Conservation (phyloP, 2,113 vertebrate species). For the Mirounga angustirostris region DNA sequence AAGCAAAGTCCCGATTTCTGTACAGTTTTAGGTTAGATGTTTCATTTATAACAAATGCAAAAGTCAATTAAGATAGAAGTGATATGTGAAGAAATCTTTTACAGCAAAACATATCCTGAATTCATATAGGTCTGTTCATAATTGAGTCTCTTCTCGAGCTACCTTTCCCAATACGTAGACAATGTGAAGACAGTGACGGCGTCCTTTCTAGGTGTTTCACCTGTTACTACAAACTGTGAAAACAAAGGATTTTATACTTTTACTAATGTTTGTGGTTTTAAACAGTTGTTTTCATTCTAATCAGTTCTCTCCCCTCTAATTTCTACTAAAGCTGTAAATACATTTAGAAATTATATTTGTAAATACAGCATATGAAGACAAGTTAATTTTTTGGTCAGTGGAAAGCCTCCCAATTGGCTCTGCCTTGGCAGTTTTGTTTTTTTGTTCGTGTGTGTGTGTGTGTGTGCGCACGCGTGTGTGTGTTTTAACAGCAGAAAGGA, state of each 20-base stretch:
- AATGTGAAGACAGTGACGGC: constrained; percentile 90
- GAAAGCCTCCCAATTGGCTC: constrained; percentile 81
- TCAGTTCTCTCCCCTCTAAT: constrained; percentile 82
- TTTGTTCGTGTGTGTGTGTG: background rate
- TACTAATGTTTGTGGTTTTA: constrained; percentile 86
- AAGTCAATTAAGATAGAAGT: constrained; percentile 82
- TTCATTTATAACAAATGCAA: constrained; percentile 88
- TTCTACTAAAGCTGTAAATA: constrained; percentile 89
- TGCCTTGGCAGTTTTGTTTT: constrained; percentile 64
- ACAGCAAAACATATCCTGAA: constrained; percentile 84
- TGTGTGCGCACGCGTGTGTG: background rate
- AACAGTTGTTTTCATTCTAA: constrained; percentile 82
- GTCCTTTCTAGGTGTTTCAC: constrained; percentile 85
- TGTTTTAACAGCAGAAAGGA: constrained; percentile 81
- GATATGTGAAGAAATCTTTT: constrained; percentile 86
- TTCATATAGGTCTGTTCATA: constrained; percentile 87
- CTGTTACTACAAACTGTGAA: constrained; percentile 91
- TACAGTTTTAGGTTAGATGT: constrained; percentile 84
- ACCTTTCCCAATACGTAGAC: constrained; percentile 86
- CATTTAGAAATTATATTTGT: constrained; percentile 85
- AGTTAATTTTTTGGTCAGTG: constrained; percentile 75
- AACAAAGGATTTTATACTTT: constrained; percentile 88
- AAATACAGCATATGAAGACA: constrained; percentile 84
- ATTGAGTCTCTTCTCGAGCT: constrained; percentile 90
- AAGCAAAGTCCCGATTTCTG: constrained; percentile 81